A percentile compares a stretch with the other conserved stretches of the same genome.
phyloP scores from a whole-genome alignment of 2,797 vertebrate species.

The Heterohyrax brucei region DNA sequence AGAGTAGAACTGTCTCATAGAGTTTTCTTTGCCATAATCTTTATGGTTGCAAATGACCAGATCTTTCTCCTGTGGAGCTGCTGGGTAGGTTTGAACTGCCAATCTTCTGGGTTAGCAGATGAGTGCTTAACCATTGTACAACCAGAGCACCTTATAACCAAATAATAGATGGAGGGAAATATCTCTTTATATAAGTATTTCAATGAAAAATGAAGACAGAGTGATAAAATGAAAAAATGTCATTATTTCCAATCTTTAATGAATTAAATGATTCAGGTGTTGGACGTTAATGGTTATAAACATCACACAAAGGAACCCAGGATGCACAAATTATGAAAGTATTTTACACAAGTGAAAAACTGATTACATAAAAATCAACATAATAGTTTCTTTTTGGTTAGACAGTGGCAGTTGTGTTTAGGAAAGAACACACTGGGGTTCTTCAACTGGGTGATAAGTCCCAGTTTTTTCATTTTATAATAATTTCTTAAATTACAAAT shows the following conservation, averaged over 20 bases:
- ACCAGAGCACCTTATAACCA: background rate
- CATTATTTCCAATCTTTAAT: background rate
- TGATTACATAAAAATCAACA: background rate
- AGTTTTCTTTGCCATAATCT: too few relatives aligned
- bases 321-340: background rate
- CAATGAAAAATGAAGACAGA: background rate
- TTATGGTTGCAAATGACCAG: too few relatives aligned
- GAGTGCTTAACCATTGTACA: too few relatives aligned
- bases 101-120: too few relatives aligned
- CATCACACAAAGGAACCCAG: background rate
- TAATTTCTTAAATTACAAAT: slow-evolving; percentile 4
- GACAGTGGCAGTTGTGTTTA: background rate
- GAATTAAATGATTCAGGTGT: background rate
- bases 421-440: background rate
- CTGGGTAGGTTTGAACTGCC: too few relatives aligned
- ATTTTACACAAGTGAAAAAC: background rate
- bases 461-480: background rate
- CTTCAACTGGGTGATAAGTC: background rate
- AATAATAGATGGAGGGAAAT: background rate
- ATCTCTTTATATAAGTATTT: background rate
- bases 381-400: background rate
- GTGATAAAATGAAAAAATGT: slow-evolving; percentile 2
- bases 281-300: background rate
- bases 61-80: too few relatives aligned
- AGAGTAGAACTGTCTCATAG: too few relatives aligned